These are phyloP conservation scores for Anguilla anguilla DNA, from an alignment of 2,797 vertebrate species.

Conservation along the genomic window DNA sequence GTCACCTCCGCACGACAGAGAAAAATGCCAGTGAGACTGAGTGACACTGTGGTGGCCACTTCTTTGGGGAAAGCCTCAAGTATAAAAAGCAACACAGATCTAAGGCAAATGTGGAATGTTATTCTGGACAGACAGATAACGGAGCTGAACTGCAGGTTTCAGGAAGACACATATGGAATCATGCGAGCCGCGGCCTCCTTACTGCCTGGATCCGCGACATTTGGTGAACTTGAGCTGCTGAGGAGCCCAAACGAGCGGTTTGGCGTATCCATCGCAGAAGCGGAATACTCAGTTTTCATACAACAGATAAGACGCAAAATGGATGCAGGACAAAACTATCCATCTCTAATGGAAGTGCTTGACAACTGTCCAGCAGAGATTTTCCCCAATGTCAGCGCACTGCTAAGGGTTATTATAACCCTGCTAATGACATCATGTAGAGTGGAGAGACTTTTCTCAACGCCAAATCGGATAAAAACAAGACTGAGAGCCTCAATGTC, in stretches of 20 bases:
- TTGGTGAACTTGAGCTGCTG: slow-evolving; percentile 9
- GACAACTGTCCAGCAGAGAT: too few species aligned
- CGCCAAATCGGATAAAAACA: too few species aligned
- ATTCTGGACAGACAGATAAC: slow-evolving; percentile 16
- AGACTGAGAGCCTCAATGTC: too few species aligned
- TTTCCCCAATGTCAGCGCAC: too few species aligned
- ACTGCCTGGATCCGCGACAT: not conserved
- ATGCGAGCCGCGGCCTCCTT: slow-evolving; percentile 4
- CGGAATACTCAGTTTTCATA: too few species aligned
- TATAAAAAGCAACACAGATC: not conserved
- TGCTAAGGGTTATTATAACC: too few species aligned
- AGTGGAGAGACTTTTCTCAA: too few species aligned
- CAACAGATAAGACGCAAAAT: too few species aligned
- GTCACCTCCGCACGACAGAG: not conserved
- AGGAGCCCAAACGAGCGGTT: not conserved
- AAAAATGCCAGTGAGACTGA: not conserved
- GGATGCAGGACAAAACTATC: too few species aligned
- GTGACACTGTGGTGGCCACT: not conserved
- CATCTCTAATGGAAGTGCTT: too few species aligned
- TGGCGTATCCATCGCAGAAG: too few species aligned
- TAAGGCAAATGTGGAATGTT: slow-evolving; percentile 11
- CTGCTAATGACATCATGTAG: too few species aligned
- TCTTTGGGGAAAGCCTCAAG: not conserved
- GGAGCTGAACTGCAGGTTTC: not conserved
- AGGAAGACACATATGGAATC: not conserved